Evolutionary conservation across 2,888 invertebrate genomes (phyloP).

Genomic region (Entomobrya multifasciata): DNA sequence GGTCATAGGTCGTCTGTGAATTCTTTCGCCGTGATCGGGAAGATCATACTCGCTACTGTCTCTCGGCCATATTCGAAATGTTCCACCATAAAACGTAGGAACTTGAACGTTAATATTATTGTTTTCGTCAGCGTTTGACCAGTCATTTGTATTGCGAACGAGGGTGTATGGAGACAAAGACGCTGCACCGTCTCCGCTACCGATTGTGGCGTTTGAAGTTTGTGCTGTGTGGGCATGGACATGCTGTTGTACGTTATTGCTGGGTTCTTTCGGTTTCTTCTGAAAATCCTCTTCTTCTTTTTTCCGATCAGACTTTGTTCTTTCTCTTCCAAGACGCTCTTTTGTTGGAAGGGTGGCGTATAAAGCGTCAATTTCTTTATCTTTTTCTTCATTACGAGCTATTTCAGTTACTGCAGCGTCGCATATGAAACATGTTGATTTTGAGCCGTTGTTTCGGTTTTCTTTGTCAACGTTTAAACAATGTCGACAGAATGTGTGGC

Average conservation of each 20-base stretch:
- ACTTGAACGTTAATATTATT: neutral
- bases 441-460: neutral
- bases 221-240: neutral
- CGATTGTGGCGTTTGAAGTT: slow-evolving; percentile 24
- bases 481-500: slow-evolving; percentile 65
- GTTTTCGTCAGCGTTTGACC: neutral
- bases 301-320: slow-evolving; percentile 40
- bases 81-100: slow-evolving; percentile 4
- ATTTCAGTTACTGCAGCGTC: slow-evolving; percentile 62
- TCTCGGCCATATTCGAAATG: neutral
- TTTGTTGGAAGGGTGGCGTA: slow-evolving; percentile 31
- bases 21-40: too few relatives aligned
- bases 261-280: neutral
- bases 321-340: slow-evolving; percentile 35
- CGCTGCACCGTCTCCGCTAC: slow-evolving; percentile 51
- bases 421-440: slow-evolving; percentile 61
- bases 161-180: too few relatives aligned
- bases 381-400: slow-evolving; percentile 29
- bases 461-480: slow-evolving; percentile 56
- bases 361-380: slow-evolving; percentile 64
- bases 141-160: neutral
- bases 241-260: neutral
- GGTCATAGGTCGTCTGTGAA: too few relatives aligned
- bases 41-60: neutral
- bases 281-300: slow-evolving; percentile 34